Percentiles rank a stretch among this genome's conserved stretches.
phyloP scores from a whole-genome alignment of 2,888 invertebrate species.

The Pollenia griseotomentosa region DNA sequence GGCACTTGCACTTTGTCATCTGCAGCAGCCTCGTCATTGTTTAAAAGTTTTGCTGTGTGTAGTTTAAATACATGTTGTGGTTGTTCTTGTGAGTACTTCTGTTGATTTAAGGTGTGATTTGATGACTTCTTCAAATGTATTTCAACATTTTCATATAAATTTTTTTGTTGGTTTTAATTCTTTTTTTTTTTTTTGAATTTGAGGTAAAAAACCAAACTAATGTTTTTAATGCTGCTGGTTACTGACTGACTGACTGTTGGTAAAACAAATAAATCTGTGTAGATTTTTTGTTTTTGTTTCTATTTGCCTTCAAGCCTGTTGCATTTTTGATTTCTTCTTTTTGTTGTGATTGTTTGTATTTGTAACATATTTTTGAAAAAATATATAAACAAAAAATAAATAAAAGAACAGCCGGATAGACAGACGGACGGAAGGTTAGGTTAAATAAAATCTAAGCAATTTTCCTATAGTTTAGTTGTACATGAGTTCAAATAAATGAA shows the following conservation, averaged over 20 bases:
- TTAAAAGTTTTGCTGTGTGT: constrained; percentile 7
- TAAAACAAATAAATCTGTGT: constrained; percentile 24
- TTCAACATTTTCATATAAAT: constrained; percentile 55
- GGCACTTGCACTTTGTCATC: constrained; percentile 62
- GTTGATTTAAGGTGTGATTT: constrained; percentile 72
- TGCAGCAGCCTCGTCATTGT: constrained; percentile 9
- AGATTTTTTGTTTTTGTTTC: constrained; percentile 24
- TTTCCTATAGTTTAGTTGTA: too few species aligned
- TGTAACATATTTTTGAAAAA: constrained; percentile 15
- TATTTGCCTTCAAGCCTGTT: constrained; percentile 68
- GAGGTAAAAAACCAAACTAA: constrained; percentile 26
- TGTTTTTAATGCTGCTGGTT: constrained; percentile 55
- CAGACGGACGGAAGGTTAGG: background rate
- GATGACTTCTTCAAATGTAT: constrained; percentile 72
- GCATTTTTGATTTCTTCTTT: constrained; percentile 38
- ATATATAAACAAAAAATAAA: constrained; percentile 10
- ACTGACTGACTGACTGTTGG: constrained; percentile 21
- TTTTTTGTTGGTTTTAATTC: background rate
- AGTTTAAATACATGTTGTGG: background rate
- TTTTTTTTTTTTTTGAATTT: background rate
- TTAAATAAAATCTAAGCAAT: background rate
- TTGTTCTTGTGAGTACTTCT: constrained; percentile 1
- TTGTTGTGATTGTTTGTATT: background rate
- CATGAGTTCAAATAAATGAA: background rate
- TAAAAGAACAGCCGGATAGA: background rate